Evolutionary conservation across 2,888 invertebrate genomes (phyloP).

Genomic region (Limenitis camilla): DNA sequence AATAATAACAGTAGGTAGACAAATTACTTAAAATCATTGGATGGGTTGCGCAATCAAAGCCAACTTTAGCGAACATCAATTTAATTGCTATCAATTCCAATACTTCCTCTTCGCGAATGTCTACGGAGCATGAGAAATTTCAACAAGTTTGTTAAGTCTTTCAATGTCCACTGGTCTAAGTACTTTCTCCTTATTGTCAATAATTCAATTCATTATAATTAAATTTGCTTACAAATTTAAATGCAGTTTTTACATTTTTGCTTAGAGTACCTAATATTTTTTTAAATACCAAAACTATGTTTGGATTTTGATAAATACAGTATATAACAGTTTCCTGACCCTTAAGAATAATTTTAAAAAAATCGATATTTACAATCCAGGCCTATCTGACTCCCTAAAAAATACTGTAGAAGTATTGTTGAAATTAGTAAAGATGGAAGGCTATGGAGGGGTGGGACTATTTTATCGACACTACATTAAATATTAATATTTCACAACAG

Average conservation of each 20-base stretch:
- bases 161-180: constrained; percentile 9
- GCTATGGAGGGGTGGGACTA: no score
- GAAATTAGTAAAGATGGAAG: no score
- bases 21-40: constrained; percentile 28
- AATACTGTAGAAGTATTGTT: no score
- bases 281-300: no score
- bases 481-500: no score
- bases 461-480: no score
- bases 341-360: no score
- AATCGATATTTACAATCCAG: no score
- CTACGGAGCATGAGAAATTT: constrained; percentile 17
- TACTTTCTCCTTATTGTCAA: constrained; percentile 18
- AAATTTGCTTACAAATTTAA: constrained; percentile 1
- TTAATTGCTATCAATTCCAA: constrained; percentile 19
- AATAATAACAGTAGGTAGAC: constrained; percentile 11
- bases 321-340: no score
- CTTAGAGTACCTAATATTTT: no score
- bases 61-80: constrained; percentile 19
- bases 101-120: constrained; percentile 15
- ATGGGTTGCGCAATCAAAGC: constrained; percentile 45
- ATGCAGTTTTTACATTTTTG: neutral
- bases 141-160: constrained; percentile 15
- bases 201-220: constrained; percentile 9
- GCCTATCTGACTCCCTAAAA: no score
- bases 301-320: no score